A percentile compares a stretch with the other conserved stretches of the same genome.
These are phyloP conservation scores for Vireo griseus DNA, from an alignment of 2,797 vertebrate species.

Conservation along the genomic window DNA sequence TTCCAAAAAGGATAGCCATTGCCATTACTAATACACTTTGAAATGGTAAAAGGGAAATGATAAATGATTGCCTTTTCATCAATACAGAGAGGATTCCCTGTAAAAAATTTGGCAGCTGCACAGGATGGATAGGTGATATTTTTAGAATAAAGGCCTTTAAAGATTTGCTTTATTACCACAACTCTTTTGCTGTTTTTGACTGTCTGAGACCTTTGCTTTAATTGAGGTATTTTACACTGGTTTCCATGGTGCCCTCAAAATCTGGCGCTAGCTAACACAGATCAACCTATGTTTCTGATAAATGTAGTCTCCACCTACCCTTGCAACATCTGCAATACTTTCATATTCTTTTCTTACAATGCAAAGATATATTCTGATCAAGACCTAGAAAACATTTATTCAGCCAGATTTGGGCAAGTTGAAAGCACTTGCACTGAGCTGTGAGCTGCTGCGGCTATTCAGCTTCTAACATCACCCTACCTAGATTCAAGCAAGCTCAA, in stretches of 20 bases:
- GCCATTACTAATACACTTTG: neutral
- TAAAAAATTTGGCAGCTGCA: neutral
- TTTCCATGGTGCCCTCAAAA: neutral
- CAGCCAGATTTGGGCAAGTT: neutral
- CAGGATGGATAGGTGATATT: neutral
- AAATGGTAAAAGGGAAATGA: neutral
- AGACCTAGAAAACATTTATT: neutral
- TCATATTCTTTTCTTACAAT: neutral
- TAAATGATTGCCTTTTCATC: too few relatives aligned
- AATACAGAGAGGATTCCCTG: neutral
- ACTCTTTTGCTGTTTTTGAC: neutral
- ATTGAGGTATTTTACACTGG: neutral
- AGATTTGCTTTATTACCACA: neutral
- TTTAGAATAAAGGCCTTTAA: neutral
- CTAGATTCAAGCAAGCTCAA: neutral
- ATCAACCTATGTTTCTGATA: neutral
- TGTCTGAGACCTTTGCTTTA: neutral
- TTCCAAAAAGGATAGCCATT: neutral
- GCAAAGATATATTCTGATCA: neutral
- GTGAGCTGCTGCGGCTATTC: neutral
- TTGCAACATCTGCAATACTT: neutral
- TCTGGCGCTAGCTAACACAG: too few relatives aligned
- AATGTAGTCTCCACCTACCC: neutral
- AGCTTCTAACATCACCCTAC: neutral
- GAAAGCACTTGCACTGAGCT: neutral